phyloP scores from a whole-genome alignment of 2,797 vertebrate species.

The Selene dorsalis region DNA sequence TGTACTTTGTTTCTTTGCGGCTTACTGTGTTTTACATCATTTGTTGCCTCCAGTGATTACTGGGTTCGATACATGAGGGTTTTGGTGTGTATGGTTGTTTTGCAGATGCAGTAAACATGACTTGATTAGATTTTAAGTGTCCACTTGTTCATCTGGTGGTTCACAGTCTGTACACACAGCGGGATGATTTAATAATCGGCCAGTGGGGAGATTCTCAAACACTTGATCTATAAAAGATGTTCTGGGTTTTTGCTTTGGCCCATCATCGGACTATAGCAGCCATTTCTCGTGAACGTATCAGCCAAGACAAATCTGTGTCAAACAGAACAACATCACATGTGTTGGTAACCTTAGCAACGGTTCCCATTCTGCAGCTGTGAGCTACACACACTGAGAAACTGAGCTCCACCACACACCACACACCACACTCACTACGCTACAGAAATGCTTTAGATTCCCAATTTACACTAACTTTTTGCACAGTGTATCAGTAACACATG shows the following conservation, averaged over 20 bases:
- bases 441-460: not conserved
- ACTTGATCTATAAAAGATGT: conserved; percentile 47
- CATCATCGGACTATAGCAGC: conserved; percentile 29
- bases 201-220: conserved; percentile 30
- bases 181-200: conserved; percentile 44
- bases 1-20: not conserved
- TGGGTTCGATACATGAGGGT: not conserved
- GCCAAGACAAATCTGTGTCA: conserved; percentile 55
- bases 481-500: not conserved
- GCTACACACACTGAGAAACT: not conserved
- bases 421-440: not conserved
- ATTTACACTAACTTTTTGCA: not conserved
- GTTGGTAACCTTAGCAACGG: conserved; percentile 41
- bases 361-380: conserved; percentile 10
- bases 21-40: conserved; percentile 17
- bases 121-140: conserved; percentile 48
- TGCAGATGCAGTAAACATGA: conserved; percentile 34
- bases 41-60: not conserved
- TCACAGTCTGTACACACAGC: conserved; percentile 26
- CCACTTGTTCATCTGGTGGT: conserved; percentile 31
- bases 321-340: conserved; percentile 31
- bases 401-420: conserved; percentile 1
- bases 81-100: conserved; percentile 29
- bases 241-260: conserved; percentile 45
- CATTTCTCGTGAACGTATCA: conserved; percentile 27